Conservation (phyloP, 2,888 invertebrate genomes). For the Agrotis segetum region DNA sequence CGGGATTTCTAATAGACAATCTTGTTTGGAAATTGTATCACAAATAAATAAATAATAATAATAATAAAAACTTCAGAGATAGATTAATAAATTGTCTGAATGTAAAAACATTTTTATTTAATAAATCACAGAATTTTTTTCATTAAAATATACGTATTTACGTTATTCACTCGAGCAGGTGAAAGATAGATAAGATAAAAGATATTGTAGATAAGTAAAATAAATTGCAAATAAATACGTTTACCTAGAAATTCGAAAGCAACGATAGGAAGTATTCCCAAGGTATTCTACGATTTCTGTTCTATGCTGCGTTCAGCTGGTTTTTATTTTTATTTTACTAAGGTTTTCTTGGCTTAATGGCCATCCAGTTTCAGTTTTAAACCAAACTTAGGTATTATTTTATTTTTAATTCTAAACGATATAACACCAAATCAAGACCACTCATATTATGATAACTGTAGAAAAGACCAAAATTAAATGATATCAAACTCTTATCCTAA, state of each 20-base stretch:
- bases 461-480: not conserved
- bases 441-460: not conserved
- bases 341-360: not conserved
- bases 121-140: no score
- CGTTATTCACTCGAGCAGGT: no score
- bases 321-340: not conserved
- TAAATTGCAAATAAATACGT: not conserved
- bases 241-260: not conserved
- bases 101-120: no score
- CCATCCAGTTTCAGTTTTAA: not conserved
- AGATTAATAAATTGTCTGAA: no score
- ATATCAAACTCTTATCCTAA: no score
- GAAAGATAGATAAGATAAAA: no score
- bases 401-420: no score
- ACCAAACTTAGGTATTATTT: not conserved
- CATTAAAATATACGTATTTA: no score
- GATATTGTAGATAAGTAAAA: not conserved
- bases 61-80: no score
- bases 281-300: not conserved
- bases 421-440: not conserved
- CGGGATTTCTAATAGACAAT: no score
- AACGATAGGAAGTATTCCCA: not conserved
- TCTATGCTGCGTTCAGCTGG: not conserved
- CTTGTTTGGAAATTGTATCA: no score
- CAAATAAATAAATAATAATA: no score